Percentiles rank a stretch among this genome's conserved stretches.
phyloP scores from a whole-genome alignment of 1,140 invertebrate genomes.

The Trissolcus basalis region DNA sequence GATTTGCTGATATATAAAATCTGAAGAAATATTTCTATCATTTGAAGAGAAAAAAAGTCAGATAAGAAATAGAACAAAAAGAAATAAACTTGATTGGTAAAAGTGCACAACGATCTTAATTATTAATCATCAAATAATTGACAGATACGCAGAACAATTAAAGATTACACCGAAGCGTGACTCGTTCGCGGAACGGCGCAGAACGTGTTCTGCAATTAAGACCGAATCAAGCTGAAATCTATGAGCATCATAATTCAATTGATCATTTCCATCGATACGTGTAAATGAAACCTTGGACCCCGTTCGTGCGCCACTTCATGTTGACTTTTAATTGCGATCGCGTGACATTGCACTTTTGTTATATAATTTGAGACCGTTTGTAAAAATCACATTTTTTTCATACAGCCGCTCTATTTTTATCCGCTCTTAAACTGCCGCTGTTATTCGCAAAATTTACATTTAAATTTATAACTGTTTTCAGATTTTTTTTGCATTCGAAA shows the following conservation, averaged over 20 bases:
- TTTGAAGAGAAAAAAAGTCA: no score
- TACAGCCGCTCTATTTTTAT: no score
- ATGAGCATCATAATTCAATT: slow-evolving; percentile 25
- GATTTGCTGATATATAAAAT: no score
- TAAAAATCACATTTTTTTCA: background rate
- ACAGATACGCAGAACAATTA: slow-evolving; percentile 1
- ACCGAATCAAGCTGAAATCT: slow-evolving; percentile 6
- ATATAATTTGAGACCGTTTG: slow-evolving; percentile 60
- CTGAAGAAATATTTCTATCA: no score
- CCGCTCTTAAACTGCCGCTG: no score
- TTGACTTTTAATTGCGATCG: slow-evolving; percentile 60
- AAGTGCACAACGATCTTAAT: no score
- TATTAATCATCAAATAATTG: background rate
- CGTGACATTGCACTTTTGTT: slow-evolving; percentile 60
- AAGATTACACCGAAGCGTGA: no score
- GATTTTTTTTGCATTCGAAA: background rate
- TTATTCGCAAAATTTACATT: background rate
- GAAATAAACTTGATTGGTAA: background rate
- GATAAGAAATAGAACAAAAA: no score
- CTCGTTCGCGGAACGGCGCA: background rate
- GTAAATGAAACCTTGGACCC: slow-evolving; percentile 44
- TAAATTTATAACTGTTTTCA: background rate
- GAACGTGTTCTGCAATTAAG: slow-evolving; percentile 1
- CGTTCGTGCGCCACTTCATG: slow-evolving; percentile 28
- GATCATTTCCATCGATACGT: slow-evolving; percentile 51